Conservation (phyloP, 2,797 vertebrate genomes). For the Scolopax bukidnonensis region DNA sequence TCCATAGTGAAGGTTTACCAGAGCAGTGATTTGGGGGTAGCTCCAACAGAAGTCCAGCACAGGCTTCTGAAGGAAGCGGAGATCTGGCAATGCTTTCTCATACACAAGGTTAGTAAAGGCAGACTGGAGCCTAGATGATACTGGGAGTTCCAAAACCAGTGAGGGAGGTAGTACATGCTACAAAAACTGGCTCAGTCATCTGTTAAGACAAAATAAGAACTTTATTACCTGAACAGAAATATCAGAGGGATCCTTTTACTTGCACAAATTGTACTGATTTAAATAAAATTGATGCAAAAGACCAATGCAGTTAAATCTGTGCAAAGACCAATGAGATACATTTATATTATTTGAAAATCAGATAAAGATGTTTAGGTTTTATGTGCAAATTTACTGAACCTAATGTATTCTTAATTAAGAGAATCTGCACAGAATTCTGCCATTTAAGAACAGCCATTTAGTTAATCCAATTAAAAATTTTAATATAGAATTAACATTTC, state of each 20-base stretch:
- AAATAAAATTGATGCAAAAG: neutral
- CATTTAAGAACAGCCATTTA: neutral
- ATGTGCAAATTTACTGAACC: neutral
- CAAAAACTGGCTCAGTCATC: neutral
- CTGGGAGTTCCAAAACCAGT: neutral
- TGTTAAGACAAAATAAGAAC: neutral
- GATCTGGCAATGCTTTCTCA: neutral
- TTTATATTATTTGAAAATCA: neutral
- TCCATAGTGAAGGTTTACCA: neutral
- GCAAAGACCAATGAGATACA: neutral
- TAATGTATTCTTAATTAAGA: neutral
- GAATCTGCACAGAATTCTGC: neutral
- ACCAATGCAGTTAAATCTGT: neutral
- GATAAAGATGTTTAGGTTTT: neutral
- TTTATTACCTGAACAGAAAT: neutral
- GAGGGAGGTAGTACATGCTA: neutral
- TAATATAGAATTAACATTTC: neutral
- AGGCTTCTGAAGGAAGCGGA: neutral
- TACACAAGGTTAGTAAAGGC: neutral
- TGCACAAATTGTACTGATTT: neutral
- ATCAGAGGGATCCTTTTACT: neutral
- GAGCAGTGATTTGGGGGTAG: neutral
- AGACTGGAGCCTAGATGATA: neutral
- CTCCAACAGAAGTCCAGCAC: neutral
- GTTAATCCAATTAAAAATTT: neutral